Percentiles rank a stretch among this genome's conserved stretches.
phyloP scores from a whole-genome alignment of 2,888 invertebrate species.

The Oegoconia quadripuncta region DNA sequence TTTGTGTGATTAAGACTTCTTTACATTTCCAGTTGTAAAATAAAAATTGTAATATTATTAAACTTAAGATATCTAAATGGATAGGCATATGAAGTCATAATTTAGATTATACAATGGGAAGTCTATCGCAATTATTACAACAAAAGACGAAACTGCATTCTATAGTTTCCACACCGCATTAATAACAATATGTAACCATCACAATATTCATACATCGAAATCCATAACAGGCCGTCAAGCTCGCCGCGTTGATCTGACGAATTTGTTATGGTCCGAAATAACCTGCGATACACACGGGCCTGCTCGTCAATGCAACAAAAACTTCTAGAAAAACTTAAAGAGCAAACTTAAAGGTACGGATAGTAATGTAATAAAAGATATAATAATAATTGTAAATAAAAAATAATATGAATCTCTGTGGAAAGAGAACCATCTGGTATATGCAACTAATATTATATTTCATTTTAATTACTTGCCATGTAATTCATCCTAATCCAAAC shows the following conservation, averaged over 20 bases:
- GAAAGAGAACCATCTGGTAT: no score
- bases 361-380: not conserved
- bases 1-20: no score
- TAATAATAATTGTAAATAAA: no score
- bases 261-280: slow-evolving; percentile 75
- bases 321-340: not conserved
- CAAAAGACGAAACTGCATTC: not conserved
- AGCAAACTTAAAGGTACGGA: not conserved
- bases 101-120: not conserved
- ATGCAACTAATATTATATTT: no score
- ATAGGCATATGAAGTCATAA: not conserved
- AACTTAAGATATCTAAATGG: not conserved
- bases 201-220: slow-evolving; percentile 62
- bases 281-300: slow-evolving; percentile 43
- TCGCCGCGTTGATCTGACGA: slow-evolving; percentile 70
- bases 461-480: no score
- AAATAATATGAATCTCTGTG: no score
- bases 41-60: not conserved
- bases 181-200: slow-evolving; percentile 53
- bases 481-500: not conserved
- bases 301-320: not conserved
- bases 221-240: slow-evolving; percentile 57
- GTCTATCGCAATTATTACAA: not conserved
- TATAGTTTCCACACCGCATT: slow-evolving; percentile 26
- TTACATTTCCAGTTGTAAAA: no score